Evolutionary conservation across 2,888 invertebrate species (phyloP), one percentile per base, ranked within the genome.

Genomic region (Sinotaia quadrata): DNA sequence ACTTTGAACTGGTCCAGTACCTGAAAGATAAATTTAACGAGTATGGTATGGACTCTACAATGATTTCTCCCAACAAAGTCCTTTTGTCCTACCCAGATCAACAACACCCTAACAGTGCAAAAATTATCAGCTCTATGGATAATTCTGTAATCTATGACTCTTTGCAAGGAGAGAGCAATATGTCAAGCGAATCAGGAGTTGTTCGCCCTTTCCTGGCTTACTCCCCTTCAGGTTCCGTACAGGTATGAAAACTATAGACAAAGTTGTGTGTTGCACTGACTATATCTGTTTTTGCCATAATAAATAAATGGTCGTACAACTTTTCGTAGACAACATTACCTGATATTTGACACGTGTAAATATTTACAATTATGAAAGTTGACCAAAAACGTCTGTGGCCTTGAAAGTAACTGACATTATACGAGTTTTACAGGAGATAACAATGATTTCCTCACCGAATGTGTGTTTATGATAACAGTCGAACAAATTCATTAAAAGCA

Each of bases 71-170:
- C 2, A 86, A 87, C 70, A 70, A 81, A 29, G 83, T 87, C 18
- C 71, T 87, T n/a, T 73, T 87, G 37, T 86, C 85, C 2, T 83
- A 81, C 67, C 84, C 86, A 1, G n/a, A n/a, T n/a, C n/a, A n/a
- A n/a, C n/a, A n/a, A n/a, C n/a, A n/a, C n/a, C 77, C 81, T 24
- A 81, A 79, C 75, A 69, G 74, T 62, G 79, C 85, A 15, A 75
- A 75, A 24, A 59, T 85, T 18, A 10, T 36, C 18, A 33, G 52
- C 52, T 18, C 12, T 5, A 21, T 37, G 0, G 52, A 21, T 4
- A 36, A 31, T 18, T 5, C 4, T 21, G 27, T 52, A 8, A 15
- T 52, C 37, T 62, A 37, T 21, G 62, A 62, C 29, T 52, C 62
- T 29, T 2, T 24, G 34, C 31, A 29, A 4, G 33, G 49, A 4